These are phyloP conservation scores for Cyclura pinguis DNA, from an alignment of 2,797 vertebrate species.

Conservation along the genomic window DNA sequence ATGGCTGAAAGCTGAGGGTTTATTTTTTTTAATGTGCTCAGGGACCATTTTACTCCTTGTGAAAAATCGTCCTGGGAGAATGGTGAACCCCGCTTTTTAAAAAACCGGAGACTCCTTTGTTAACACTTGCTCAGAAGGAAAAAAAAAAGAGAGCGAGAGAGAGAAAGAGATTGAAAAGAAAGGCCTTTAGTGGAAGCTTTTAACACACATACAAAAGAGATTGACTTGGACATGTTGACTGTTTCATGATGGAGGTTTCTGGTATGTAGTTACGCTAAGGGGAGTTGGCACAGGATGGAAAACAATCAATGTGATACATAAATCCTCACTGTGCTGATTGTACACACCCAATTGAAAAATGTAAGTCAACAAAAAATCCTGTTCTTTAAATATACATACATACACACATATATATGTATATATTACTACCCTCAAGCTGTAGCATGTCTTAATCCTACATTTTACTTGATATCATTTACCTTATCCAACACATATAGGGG, in stretches of 20 bases:
- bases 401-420: not conserved
- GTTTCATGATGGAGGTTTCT: constrained; percentile 50
- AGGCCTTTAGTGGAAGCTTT: constrained; percentile 32
- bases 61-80: not conserved
- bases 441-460: constrained; percentile 77
- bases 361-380: constrained; percentile 79
- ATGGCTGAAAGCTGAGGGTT: not conserved
- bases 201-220: not conserved
- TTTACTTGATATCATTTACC: constrained; percentile 70
- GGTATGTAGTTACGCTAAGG: constrained; percentile 39
- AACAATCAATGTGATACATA: constrained; percentile 66
- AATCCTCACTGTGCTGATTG: constrained; percentile 73
- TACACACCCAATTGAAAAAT: constrained; percentile 81
- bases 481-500: constrained; percentile 61
- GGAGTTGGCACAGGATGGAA: constrained; percentile 66
- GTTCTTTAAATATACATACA: constrained; percentile 67
- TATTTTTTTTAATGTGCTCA: not conserved
- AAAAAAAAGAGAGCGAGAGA: not conserved
- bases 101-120: not conserved
- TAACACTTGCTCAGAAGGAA: not conserved
- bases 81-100: not conserved
- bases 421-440: constrained; percentile 68
- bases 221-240: constrained; percentile 27
- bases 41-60: constrained; percentile 8
- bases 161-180: not conserved